Evolutionary conservation across 2,113 vertebrate species (phyloP).

Genomic region (Daubentonia madagascariensis): DNA sequence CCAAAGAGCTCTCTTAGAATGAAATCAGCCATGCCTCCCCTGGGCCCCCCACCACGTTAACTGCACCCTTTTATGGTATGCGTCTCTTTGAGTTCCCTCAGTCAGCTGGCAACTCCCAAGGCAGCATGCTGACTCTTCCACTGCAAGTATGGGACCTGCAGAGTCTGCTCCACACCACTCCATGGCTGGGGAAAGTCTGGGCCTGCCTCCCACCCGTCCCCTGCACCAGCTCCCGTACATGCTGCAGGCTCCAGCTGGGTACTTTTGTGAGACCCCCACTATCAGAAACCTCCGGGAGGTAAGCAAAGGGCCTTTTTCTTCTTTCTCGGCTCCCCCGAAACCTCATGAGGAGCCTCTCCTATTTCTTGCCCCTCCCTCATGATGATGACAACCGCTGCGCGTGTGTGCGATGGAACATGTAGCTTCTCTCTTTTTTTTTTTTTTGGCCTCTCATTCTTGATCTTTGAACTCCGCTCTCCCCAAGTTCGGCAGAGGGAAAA

Average conservation of each 20-base stretch:
- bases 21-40: neutral
- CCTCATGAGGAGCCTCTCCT: neutral
- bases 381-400: neutral
- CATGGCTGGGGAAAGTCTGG: accelerated
- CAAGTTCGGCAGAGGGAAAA: neutral
- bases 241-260: neutral
- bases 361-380: neutral
- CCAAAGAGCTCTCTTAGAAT: neutral
- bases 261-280: neutral
- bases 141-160: accelerated
- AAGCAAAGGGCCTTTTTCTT: neutral
- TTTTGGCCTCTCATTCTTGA: no score
- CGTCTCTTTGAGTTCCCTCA: neutral
- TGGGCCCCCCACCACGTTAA: neutral
- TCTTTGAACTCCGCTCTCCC: neutral
- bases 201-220: accelerated
- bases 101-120: neutral
- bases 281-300: neutral
- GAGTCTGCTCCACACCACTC: neutral
- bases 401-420: neutral
- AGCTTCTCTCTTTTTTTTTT: neutral
- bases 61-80: accelerated
- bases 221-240: neutral
- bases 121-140: neutral
- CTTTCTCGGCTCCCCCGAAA: neutral